A percentile compares a stretch with the other conserved stretches of the same genome.
Conservation (phyloP, 2,888 invertebrate genomes). For the Microctonus aethiopoides region DNA sequence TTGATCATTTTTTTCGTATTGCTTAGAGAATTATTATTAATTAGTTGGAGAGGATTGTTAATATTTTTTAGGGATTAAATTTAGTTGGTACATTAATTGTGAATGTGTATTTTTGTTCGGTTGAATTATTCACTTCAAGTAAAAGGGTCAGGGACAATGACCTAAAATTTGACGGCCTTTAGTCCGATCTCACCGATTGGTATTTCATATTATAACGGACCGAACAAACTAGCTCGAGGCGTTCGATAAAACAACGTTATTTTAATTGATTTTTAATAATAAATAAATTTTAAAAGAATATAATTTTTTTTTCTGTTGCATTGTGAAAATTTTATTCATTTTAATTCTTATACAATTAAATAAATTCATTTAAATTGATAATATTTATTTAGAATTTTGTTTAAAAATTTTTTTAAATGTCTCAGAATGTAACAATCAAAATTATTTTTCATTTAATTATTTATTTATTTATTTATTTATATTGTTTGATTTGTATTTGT, state of each 20-base stretch:
- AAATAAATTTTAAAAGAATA: neutral
- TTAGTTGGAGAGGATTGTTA: too few species aligned
- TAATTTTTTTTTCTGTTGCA: neutral
- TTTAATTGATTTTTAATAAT: neutral
- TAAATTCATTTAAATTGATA: neutral
- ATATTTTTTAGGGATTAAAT: too few species aligned
- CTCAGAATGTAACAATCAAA: neutral
- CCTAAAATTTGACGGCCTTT: neutral
- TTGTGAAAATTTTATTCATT: neutral
- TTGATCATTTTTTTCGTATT: too few species aligned
- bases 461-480: neutral
- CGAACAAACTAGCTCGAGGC: neutral
- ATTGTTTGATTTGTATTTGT: too few species aligned
- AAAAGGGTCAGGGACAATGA: neutral
- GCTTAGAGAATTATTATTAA: neutral
- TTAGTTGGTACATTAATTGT: too few species aligned
- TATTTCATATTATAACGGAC: neutral
- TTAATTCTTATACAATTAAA: neutral
- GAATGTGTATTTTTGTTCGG: neutral
- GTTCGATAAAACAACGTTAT: neutral
- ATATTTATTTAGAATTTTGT: too few species aligned
- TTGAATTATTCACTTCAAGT: neutral
- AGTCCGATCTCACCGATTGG: neutral
- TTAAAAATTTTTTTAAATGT: neutral
- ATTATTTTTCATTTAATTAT: neutral